Percentiles rank a stretch among this genome's conserved stretches.
These are phyloP conservation scores for Hydrochoerus hydrochaeris DNA, from an alignment of 2,113 vertebrate species.

Conservation along the genomic window DNA sequence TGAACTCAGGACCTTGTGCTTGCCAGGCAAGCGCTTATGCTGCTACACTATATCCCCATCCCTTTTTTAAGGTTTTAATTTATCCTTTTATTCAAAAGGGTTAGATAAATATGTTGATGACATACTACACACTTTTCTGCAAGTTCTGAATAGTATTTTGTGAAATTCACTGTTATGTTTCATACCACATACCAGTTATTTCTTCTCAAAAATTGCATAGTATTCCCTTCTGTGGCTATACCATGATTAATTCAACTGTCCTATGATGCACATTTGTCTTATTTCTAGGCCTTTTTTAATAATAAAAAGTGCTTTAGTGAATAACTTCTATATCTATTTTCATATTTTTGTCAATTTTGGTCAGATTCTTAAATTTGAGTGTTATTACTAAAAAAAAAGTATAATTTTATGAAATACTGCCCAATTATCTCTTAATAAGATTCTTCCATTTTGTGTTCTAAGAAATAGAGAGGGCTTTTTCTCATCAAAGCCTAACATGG, in stretches of 20 bases:
- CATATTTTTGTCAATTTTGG: constrained; percentile 23
- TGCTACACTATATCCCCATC: too few species aligned
- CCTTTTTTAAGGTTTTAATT: constrained; percentile 30
- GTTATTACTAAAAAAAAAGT: constrained; percentile 53
- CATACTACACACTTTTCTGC: not conserved
- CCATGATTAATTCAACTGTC: not conserved
- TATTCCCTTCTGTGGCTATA: constrained; percentile 10
- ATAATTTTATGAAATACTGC: constrained; percentile 25
- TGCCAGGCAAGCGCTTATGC: too few species aligned
- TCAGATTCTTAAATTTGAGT: constrained; percentile 50
- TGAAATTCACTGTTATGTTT: not conserved
- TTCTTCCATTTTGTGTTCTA: constrained; percentile 39
- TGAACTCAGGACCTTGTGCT: too few species aligned
- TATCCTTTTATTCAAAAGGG: constrained; percentile 37
- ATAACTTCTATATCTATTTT: constrained; percentile 26
- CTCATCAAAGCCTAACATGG: not conserved
- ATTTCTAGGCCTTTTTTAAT: constrained; percentile 39
- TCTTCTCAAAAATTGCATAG: constrained; percentile 21
- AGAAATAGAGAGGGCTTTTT: not conserved
- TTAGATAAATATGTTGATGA: not conserved
- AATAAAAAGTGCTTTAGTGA: constrained; percentile 15
- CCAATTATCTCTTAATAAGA: constrained; percentile 16
- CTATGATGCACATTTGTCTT: not conserved
- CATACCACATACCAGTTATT: not conserved
- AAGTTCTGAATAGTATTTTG: not conserved